phyloP scores from a whole-genome alignment of 2,797 vertebrate species.

The Hydrocynus forskahlii region DNA sequence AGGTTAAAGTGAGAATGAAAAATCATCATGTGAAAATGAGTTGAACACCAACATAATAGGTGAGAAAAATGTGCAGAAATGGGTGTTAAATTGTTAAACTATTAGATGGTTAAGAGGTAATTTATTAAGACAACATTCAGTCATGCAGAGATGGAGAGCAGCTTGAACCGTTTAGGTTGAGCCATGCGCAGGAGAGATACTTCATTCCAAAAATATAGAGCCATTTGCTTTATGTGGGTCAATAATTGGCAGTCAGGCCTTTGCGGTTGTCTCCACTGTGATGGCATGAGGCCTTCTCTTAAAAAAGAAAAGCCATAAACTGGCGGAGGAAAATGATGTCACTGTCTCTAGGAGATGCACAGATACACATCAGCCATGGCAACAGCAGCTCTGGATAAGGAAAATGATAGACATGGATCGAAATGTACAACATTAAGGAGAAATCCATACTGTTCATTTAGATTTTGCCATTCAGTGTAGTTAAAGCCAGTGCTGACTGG shows the following conservation, averaged over 20 bases:
- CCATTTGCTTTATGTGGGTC: conserved; percentile 46
- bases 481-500: background rate
- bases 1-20: no score
- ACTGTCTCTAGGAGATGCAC: conserved; percentile 41
- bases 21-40: no score
- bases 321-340: conserved; percentile 53
- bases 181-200: background rate
- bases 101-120: background rate
- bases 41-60: no score
- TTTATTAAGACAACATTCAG: conserved; percentile 10
- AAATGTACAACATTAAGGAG: background rate
- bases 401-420: background rate
- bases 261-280: conserved; percentile 48
- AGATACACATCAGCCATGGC: conserved; percentile 40
- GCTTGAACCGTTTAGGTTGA: conserved; percentile 2
- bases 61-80: no score
- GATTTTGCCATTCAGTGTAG: background rate
- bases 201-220: conserved; percentile 43
- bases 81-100: background rate
- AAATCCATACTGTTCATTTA: background rate
- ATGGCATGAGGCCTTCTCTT: conserved; percentile 30
- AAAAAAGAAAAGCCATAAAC: conserved; percentile 44
- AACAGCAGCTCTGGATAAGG: conserved; percentile 28
- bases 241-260: conserved; percentile 43
- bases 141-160: background rate